Evolutionary conservation across 1,140 invertebrate genomes (phyloP).

Genomic region (roundworm (Caenorhabditis elegans)): DNA sequence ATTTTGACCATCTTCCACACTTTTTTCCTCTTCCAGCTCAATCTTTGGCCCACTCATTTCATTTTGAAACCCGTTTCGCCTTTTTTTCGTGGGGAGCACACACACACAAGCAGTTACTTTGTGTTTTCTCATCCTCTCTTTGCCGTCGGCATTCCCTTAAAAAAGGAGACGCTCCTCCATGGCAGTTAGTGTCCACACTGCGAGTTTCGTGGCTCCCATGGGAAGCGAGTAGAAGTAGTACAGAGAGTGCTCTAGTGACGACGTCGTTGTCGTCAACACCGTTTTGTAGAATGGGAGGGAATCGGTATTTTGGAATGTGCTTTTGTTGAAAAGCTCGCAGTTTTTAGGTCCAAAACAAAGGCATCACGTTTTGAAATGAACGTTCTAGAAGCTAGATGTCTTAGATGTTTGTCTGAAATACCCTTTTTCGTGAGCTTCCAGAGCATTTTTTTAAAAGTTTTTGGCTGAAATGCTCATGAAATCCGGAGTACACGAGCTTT

Average conservation of each 20-base stretch:
- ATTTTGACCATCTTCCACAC: no score
- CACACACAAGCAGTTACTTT: slow-evolving; percentile 27
- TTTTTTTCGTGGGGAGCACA: background rate
- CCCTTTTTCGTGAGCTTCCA: no score
- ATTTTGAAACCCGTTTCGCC: background rate
- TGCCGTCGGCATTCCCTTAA: no score
- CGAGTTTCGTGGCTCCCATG: slow-evolving; percentile 23
- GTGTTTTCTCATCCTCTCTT: background rate
- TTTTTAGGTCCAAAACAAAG: no score
- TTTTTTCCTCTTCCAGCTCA: background rate
- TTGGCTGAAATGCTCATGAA: no score
- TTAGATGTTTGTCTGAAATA: no score
- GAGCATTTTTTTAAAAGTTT: no score
- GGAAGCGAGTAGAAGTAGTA: background rate
- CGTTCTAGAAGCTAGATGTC: no score
- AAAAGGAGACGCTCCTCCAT: background rate
- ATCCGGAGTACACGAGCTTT: no score
- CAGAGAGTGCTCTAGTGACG: background rate
- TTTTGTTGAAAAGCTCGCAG: no score
- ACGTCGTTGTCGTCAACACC: background rate
- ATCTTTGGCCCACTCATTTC: slow-evolving; percentile 22
- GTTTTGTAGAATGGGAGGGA: background rate
- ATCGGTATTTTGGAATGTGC: background rate
- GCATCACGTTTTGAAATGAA: no score
- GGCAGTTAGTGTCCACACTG: slow-evolving; percentile 24